Percentiles rank a stretch among this genome's conserved stretches.
Conservation (phyloP, 2,797 vertebrate species). For the Enteromius treurensis region DNA sequence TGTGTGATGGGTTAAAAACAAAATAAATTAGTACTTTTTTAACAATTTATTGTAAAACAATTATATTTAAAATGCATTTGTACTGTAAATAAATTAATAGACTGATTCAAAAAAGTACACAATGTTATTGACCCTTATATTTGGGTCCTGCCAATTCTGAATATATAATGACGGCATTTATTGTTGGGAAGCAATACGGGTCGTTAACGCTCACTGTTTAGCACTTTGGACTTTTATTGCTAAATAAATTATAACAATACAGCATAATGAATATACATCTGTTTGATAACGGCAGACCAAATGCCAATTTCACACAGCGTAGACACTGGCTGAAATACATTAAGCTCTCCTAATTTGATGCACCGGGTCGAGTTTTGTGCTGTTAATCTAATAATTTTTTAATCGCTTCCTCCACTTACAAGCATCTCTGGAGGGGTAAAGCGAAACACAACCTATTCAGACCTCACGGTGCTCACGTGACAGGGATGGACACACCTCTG, state of each 20-base stretch:
- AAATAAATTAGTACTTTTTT: too few relatives aligned
- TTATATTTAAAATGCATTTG: background rate
- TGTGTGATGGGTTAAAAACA: background rate
- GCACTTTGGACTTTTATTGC: conserved; percentile 38
- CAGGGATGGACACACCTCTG: conserved; percentile 59
- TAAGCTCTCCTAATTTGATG: conserved; percentile 42
- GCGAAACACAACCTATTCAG: conserved; percentile 33
- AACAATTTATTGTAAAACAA: too few relatives aligned
- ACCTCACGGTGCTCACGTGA: conserved; percentile 16
- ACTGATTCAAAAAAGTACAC: background rate
- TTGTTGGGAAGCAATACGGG: background rate
- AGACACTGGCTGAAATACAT: conserved; percentile 33
- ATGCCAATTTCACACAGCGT: conserved; percentile 28
- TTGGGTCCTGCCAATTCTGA: background rate
- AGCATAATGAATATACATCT: conserved; percentile 34
- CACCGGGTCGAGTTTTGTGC: conserved; percentile 25
- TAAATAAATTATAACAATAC: conserved; percentile 32
- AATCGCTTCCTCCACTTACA: conserved; percentile 35
- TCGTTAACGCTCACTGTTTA: conserved; percentile 21
- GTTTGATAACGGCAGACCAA: conserved; percentile 32
- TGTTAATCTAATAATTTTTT: conserved; percentile 50
- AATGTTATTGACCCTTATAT: background rate
- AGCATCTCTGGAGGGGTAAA: conserved; percentile 8
- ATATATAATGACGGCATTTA: background rate
- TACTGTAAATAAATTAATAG: background rate